Evolutionary conservation across 1,140 invertebrate species (phyloP).

Genomic region (Lasioglossum baleicum): DNA sequence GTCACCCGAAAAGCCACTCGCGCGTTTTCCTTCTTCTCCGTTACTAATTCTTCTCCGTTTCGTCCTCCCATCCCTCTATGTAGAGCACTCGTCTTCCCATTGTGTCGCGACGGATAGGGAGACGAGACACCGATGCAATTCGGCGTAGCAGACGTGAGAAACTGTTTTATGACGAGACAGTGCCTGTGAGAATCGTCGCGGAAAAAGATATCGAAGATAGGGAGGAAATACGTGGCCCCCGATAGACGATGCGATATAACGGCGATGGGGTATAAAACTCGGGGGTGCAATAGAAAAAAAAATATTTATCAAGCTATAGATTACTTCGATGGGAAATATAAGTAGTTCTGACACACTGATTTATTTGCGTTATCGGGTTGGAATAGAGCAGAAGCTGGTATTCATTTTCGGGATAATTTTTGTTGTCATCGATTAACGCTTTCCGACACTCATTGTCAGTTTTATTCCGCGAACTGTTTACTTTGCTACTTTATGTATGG

Average conservation of each 20-base stretch:
- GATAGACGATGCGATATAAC: neutral
- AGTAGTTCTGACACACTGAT: neutral
- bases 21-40: neutral
- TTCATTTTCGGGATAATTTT: no score
- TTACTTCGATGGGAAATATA: neutral
- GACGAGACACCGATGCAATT: slow-evolving; percentile 15
- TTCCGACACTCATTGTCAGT: no score
- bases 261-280: neutral
- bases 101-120: neutral
- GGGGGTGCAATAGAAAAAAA: neutral
- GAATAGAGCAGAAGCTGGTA: no score
- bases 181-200: neutral
- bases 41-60: neutral
- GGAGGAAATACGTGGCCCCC: neutral
- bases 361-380: no score
- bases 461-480: no score
- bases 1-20: slow-evolving; percentile 22
- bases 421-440: no score
- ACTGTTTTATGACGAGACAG: slow-evolving; percentile 11
- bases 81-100: neutral
- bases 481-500: no score
- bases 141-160: neutral
- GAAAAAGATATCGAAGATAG: neutral
- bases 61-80: neutral
- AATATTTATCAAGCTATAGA: neutral